Percentiles rank a stretch among this genome's conserved stretches.
Conservation (phyloP, 2,113 vertebrate genomes). For the Oryzias curvinotus region DNA sequence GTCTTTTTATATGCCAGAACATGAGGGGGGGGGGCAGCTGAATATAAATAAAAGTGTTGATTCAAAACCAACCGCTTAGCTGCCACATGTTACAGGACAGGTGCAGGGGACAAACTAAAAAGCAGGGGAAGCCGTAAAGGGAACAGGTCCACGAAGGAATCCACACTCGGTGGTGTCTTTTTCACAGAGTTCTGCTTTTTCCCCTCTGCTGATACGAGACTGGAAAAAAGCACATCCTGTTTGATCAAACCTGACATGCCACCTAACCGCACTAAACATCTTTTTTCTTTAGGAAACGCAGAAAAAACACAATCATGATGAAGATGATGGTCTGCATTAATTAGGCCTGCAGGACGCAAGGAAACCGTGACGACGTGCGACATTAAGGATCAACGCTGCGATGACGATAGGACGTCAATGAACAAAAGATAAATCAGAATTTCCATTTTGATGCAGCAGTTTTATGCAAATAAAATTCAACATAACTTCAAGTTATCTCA, state of each 20-base stretch:
- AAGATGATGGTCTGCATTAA: too few species aligned
- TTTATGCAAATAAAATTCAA: too few species aligned
- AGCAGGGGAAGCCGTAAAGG: slow-evolving; percentile 38
- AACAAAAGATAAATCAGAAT: too few species aligned
- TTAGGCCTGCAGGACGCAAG: too few species aligned
- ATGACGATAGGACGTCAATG: too few species aligned
- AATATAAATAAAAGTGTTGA: slow-evolving; percentile 18
- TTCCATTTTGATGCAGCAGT: too few species aligned
- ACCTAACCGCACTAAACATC: slow-evolving; percentile 30
- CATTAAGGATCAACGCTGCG: too few species aligned
- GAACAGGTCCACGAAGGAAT: slow-evolving; percentile 10
- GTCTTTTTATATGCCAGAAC: not conserved
- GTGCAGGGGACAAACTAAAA: slow-evolving; percentile 30
- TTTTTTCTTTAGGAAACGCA: slow-evolving; percentile 33
- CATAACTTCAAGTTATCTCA: too few species aligned
- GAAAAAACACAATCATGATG: too few species aligned
- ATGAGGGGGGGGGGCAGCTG: slow-evolving; percentile 13
- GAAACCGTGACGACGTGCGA: too few species aligned
- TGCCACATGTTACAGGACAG: slow-evolving; percentile 36
- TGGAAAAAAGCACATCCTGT: slow-evolving; percentile 16
- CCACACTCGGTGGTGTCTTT: not conserved
- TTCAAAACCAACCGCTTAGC: slow-evolving; percentile 23
- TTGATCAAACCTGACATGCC: slow-evolving; percentile 30
- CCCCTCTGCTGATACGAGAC: slow-evolving; percentile 6
- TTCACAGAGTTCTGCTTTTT: slow-evolving; percentile 24